Conservation (phyloP, 2,888 invertebrate species). For the Drosophila mimica region DNA sequence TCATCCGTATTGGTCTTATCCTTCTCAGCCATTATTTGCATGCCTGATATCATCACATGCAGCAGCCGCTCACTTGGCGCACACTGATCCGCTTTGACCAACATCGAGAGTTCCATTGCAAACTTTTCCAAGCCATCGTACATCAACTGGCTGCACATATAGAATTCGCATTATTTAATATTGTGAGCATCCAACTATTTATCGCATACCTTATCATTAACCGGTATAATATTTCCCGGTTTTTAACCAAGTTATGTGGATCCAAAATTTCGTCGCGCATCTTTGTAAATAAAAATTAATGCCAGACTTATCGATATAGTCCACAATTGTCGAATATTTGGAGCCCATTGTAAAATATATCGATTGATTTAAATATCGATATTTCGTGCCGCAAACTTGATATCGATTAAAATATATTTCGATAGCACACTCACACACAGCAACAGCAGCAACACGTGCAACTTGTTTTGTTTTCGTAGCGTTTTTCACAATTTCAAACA, state of each 20-base stretch:
- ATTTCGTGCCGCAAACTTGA: background rate
- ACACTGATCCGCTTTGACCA: slow-evolving; percentile 96
- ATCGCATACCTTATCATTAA: slow-evolving; percentile 93
- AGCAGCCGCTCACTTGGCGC: slow-evolving; percentile 97
- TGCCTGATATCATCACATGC: slow-evolving; percentile 93
- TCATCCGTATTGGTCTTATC: slow-evolving; percentile 85
- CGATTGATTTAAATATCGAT: background rate
- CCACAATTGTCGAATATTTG: background rate
- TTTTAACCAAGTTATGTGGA: slow-evolving; percentile 92
- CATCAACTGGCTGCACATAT: slow-evolving; percentile 93
- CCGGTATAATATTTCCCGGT: slow-evolving; percentile 94
- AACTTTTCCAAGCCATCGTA: slow-evolving; percentile 99
- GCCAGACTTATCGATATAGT: slow-evolving; percentile 23
- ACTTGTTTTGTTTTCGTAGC: slow-evolving; percentile 63
- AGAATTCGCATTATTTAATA: background rate
- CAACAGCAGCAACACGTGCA: slow-evolving; percentile 70
- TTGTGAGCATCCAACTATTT: background rate
- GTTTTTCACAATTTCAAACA: slow-evolving; percentile 14
- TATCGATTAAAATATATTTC: slow-evolving; percentile 25
- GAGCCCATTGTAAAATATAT: background rate
- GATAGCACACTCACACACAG: slow-evolving; percentile 16
- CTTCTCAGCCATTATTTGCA: slow-evolving; percentile 92
- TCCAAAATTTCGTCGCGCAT: slow-evolving; percentile 86
- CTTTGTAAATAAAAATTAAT: slow-evolving; percentile 25
- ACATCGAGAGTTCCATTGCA: slow-evolving; percentile 92